Evolutionary conservation across 2,797 vertebrate genomes (phyloP).

Genomic region (Somateria mollissima): DNA sequence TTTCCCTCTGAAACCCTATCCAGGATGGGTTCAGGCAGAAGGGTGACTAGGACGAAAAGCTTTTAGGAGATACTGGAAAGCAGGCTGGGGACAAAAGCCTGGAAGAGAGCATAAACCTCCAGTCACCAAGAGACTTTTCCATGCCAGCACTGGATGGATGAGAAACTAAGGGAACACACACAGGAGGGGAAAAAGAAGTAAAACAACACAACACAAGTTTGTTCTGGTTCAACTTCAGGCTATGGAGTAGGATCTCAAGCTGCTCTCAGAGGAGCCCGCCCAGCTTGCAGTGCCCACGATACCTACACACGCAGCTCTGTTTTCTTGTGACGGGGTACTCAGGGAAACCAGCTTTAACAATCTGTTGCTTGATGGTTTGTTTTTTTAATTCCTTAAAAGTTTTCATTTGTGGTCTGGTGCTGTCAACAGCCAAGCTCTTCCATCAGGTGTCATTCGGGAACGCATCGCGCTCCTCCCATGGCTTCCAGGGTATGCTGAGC

Average conservation of each 20-base stretch:
- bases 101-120: background rate
- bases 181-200: background rate
- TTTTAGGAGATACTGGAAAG: background rate
- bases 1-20: background rate
- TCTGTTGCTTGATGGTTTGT: background rate
- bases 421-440: background rate
- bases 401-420: background rate
- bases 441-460: background rate
- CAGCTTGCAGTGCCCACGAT: background rate
- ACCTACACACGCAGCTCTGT: background rate
- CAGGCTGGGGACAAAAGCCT: background rate
- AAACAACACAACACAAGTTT: background rate
- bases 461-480: background rate
- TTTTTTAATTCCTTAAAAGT: background rate
- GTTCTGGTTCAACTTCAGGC: background rate
- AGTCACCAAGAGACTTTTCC: background rate
- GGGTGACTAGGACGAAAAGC: background rate
- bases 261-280: background rate
- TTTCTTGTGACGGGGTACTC: background rate
- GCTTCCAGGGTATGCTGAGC: background rate
- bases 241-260: background rate
- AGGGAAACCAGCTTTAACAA: background rate
- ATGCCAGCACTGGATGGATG: background rate
- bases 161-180: background rate
- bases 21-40: background rate